Evolutionary conservation across 1,140 invertebrate genomes (phyloP).

Genomic region (Brachionus koreanus): DNA sequence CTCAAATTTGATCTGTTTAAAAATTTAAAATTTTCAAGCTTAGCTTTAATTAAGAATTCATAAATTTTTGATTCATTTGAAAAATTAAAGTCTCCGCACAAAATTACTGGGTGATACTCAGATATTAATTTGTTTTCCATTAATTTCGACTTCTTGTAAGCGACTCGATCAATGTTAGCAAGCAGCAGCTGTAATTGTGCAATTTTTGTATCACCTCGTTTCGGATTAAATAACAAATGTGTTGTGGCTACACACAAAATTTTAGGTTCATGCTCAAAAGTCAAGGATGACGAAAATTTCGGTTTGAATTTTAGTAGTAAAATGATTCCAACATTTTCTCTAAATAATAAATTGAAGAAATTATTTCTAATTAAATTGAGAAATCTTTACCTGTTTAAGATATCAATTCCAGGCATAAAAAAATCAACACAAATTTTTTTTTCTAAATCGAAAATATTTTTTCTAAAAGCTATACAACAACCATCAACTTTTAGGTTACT

Average conservation of each 20-base stretch:
- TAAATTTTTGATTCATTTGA: slow-evolving; percentile 69
- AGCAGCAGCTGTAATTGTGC: slow-evolving; percentile 74
- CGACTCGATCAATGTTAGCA: slow-evolving; percentile 68
- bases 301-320: neutral
- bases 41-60: slow-evolving; percentile 62
- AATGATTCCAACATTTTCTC: slow-evolving; percentile 34
- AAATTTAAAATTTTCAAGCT: neutral
- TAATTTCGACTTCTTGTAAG: slow-evolving; percentile 44
- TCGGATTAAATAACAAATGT: slow-evolving; percentile 87
- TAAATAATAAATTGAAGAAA: neutral
- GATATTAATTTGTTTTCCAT: slow-evolving; percentile 49
- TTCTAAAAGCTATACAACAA: slow-evolving; percentile 14
- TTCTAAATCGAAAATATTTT: neutral
- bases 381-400: neutral
- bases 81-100: slow-evolving; percentile 86
- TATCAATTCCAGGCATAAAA: neutral
- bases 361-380: neutral
- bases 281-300: neutral
- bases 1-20: neutral
- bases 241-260: slow-evolving; percentile 72
- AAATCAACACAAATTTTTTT: neutral
- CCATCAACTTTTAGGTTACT: slow-evolving; percentile 9
- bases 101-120: slow-evolving; percentile 70
- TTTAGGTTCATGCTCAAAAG: neutral
- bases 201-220: slow-evolving; percentile 76